Percentiles rank a stretch among this genome's conserved stretches.
Conservation (phyloP, 92 coral and sea anemone genomes). For the Paragorgia papillata region DNA sequence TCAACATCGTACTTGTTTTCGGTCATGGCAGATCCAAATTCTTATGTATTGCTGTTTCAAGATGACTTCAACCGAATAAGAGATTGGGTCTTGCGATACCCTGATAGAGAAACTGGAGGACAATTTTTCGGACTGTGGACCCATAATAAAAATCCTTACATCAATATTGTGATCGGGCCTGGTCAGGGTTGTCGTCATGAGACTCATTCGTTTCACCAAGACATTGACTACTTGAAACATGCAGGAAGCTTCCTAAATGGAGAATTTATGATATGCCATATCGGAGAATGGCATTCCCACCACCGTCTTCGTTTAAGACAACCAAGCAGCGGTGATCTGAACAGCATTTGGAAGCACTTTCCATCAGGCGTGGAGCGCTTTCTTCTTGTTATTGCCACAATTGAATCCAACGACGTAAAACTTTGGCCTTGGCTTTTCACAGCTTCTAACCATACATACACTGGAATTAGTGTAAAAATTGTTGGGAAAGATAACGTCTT, state of each 20-base stretch:
- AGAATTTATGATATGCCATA: slow-evolving; percentile 77
- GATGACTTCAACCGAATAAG: slow-evolving; percentile 57
- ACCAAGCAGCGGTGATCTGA: slow-evolving; percentile 86
- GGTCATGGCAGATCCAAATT: background rate
- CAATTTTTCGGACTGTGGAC: slow-evolving; percentile 75
- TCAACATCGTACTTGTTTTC: background rate
- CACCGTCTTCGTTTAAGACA: slow-evolving; percentile 65
- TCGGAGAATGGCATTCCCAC: slow-evolving; percentile 97
- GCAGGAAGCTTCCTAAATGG: slow-evolving; percentile 68
- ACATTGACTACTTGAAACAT: slow-evolving; percentile 70
- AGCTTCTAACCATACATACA: slow-evolving; percentile 9
- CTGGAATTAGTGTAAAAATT: background rate
- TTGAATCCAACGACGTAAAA: slow-evolving; percentile 17
- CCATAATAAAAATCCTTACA: slow-evolving; percentile 53
- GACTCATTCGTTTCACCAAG: slow-evolving; percentile 72
- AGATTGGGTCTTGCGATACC: slow-evolving; percentile 68
- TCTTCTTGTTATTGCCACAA: slow-evolving; percentile 82
- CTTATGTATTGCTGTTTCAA: slow-evolving; percentile 51
- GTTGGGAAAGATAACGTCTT: slow-evolving; percentile 31
- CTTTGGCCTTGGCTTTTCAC: slow-evolving; percentile 20
- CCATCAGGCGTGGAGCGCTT: slow-evolving; percentile 79
- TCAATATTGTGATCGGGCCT: slow-evolving; percentile 82
- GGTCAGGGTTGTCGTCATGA: slow-evolving; percentile 73
- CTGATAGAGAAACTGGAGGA: slow-evolving; percentile 82
- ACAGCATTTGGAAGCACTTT: slow-evolving; percentile 70